Evolutionary conservation across 2,797 vertebrate genomes (phyloP).

Genomic region (Carapus acus): DNA sequence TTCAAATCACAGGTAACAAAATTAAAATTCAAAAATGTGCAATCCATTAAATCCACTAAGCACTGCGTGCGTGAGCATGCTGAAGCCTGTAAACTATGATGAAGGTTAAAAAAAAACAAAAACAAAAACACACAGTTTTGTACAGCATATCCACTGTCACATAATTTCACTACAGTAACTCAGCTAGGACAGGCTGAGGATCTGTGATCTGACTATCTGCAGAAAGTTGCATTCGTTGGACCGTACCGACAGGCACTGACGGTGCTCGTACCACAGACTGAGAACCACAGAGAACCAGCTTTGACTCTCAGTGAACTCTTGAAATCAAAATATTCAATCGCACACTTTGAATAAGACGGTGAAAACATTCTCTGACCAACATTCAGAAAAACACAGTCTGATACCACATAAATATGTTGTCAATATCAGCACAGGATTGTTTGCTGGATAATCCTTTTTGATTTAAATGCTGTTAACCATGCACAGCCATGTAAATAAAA

Average conservation of each 20-base stretch:
- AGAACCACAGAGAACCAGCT: not conserved
- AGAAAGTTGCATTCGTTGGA: no score
- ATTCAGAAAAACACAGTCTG: slow-evolving; percentile 3
- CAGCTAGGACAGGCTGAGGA: no score
- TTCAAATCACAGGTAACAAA: slow-evolving; percentile 15
- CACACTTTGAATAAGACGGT: slow-evolving; percentile 7
- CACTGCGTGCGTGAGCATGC: slow-evolving; percentile 10
- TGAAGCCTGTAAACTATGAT: slow-evolving; percentile 35
- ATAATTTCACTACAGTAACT: not conserved
- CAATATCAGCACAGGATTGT: not conserved
- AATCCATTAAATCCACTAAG: slow-evolving; percentile 5
- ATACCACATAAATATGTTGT: slow-evolving; percentile 14
- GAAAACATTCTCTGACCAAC: not conserved
- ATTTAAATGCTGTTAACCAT: not conserved
- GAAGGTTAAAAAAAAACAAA: slow-evolving; percentile 24
- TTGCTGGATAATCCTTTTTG: not conserved
- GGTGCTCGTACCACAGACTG: not conserved
- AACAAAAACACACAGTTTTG: slow-evolving; percentile 6
- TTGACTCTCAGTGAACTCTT: not conserved
- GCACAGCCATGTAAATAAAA: not conserved
- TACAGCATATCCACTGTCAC: slow-evolving; percentile 25
- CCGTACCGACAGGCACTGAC: no score
- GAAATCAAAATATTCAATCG: not conserved
- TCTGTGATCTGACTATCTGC: no score
- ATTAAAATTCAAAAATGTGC: slow-evolving; percentile 17